Evolutionary conservation across 37 sponge, comb jelly and placozoan species (phyloP).

Genomic region (Aplysina aerophoba): DNA sequence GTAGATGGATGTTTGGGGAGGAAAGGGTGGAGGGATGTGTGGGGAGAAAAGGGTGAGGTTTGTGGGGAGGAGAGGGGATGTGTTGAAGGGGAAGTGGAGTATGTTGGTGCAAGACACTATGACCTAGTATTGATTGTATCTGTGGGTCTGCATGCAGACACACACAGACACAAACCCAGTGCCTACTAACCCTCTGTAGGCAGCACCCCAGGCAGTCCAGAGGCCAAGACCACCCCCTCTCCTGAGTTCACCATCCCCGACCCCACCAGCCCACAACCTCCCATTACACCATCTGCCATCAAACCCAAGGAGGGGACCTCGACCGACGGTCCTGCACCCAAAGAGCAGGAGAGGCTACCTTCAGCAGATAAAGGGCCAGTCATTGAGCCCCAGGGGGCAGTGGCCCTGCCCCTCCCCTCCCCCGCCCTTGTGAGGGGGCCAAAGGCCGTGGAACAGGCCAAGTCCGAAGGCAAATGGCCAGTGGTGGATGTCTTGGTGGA

Average conservation of each 20-base stretch:
- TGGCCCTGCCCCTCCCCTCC: conserved; percentile 1
- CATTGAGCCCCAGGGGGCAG: not conserved
- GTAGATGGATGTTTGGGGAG: too few relatives aligned
- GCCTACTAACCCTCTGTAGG: not conserved
- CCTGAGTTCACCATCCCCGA: not conserved
- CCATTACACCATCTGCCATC: conserved; percentile 20
- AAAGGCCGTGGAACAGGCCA: conserved; percentile 68
- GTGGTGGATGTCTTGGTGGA: conserved; percentile 70
- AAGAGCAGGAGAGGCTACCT: too few relatives aligned
- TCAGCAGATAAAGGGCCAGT: too few relatives aligned
- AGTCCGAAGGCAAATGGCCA: conserved; percentile 64
- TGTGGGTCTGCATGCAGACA: too few relatives aligned
- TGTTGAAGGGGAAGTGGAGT: too few relatives aligned
- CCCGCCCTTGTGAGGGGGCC: conserved; percentile 58
- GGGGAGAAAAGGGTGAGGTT: too few relatives aligned
- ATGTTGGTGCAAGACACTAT: too few relatives aligned
- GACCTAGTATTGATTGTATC: too few relatives aligned
- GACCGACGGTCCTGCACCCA: too few relatives aligned
- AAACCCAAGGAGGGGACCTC: conserved; percentile 49
- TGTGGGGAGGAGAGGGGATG: too few relatives aligned
- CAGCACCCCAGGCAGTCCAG: conserved; percentile 14
- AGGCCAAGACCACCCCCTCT: not conserved
- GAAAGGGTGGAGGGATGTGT: too few relatives aligned
- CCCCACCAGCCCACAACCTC: conserved; percentile 7
- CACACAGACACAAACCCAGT: too few relatives aligned